phyloP scores from a whole-genome alignment of 1,140 invertebrate genomes.

The Drosophila setifemur region DNA sequence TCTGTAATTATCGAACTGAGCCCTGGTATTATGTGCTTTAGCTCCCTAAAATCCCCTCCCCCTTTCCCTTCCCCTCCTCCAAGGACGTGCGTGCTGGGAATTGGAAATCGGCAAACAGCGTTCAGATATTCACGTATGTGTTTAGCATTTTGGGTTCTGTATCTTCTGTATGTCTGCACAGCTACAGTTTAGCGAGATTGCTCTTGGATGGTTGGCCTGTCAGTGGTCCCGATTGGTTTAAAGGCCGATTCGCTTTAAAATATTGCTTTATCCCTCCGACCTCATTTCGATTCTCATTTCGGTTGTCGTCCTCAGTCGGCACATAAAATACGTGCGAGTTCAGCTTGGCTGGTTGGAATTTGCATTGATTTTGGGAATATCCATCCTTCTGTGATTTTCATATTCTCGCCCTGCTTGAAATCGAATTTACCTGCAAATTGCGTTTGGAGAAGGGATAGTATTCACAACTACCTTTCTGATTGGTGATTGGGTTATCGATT shows the following conservation, averaged over 20 bases:
- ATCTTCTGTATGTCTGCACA: conserved; percentile 4
- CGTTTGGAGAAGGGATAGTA: conserved; percentile 3
- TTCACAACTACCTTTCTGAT: background rate
- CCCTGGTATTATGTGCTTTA: conserved; percentile 41
- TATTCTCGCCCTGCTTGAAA: background rate
- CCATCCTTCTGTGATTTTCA: conserved; percentile 29
- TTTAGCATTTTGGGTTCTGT: conserved; percentile 14
- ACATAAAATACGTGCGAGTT: conserved; percentile 20
- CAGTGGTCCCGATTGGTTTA: conserved; percentile 19
- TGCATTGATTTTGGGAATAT: conserved; percentile 27
- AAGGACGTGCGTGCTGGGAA: conserved; percentile 33
- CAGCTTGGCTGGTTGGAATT: conserved; percentile 18
- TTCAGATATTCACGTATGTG: background rate
- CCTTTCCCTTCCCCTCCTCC: too few relatives aligned
- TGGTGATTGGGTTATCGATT: background rate
- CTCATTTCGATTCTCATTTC: background rate
- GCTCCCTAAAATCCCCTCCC: background rate
- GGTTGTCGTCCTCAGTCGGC: background rate
- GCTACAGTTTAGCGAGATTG: background rate
- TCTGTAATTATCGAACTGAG: conserved; percentile 47
- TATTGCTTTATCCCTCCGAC: background rate
- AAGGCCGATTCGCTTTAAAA: conserved; percentile 11
- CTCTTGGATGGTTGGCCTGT: background rate
- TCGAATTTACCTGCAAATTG: conserved; percentile 22
- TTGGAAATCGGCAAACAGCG: conserved; percentile 8